Evolutionary conservation across 2,113 vertebrate genomes (phyloP).

Genomic region (Hystrix brachyura): DNA sequence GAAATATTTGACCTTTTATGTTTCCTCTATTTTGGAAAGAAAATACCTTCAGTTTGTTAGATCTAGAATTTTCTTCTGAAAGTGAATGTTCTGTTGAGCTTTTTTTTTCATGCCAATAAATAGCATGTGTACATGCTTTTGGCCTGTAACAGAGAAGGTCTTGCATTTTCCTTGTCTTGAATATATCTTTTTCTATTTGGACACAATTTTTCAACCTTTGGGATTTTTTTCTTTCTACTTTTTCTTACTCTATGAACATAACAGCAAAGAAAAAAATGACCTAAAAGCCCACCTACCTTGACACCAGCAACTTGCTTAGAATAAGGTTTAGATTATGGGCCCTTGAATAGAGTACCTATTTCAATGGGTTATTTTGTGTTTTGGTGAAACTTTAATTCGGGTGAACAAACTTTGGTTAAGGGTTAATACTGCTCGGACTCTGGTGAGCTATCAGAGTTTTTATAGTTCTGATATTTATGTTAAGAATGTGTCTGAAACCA

Average conservation of each 20-base stretch:
- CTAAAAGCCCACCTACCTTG: not conserved
- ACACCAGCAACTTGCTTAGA: not conserved
- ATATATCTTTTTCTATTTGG: not conserved
- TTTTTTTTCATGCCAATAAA: not conserved
- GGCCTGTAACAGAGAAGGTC: not conserved
- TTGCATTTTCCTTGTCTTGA: not conserved
- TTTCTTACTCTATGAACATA: conserved; percentile 47
- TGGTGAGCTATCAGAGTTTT: not conserved
- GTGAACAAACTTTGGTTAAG: not conserved
- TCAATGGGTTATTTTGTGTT: not conserved
- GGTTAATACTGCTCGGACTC: not conserved
- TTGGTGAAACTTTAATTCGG: not conserved
- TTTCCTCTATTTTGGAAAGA: conserved; percentile 53
- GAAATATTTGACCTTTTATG: conserved; percentile 50
- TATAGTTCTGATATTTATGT: not conserved
- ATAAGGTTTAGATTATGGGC: not conserved
- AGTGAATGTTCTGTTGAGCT: not conserved
- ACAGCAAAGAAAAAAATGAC: conserved; percentile 5
- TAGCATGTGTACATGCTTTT: not conserved
- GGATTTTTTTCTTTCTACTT: conserved; percentile 18
- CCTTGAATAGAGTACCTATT: not conserved
- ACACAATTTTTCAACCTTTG: conserved; percentile 39
- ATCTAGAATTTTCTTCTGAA: conserved; percentile 50
- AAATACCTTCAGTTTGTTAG: conserved; percentile 31
- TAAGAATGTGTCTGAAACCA: not conserved